phyloP scores from a whole-genome alignment of 2,113 vertebrate genomes.

The Speoplatyrhinus poulsoni region DNA sequence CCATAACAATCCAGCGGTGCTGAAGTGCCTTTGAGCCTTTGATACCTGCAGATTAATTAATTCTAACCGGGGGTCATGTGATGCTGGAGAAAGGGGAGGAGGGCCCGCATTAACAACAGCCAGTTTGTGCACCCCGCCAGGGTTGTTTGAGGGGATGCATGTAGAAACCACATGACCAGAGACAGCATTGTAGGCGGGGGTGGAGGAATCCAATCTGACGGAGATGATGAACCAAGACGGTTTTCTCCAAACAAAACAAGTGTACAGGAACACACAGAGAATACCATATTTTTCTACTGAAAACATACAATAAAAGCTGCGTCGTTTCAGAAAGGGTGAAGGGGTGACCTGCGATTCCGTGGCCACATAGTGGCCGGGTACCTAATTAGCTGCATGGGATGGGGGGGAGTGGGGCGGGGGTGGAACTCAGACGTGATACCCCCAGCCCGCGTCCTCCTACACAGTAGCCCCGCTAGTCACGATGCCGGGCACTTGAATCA shows the following conservation, averaged over 20 bases:
- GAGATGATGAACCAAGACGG: background rate
- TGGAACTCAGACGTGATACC: conserved; percentile 54
- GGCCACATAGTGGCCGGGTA: conserved; percentile 5
- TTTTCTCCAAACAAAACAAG: too few species aligned
- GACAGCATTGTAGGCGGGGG: background rate
- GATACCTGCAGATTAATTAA: conserved; percentile 24
- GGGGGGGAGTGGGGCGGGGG: conserved; percentile 15
- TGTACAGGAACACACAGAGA: too few species aligned
- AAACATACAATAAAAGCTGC: too few species aligned
- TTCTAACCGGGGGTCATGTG: conserved; percentile 10
- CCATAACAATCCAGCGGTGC: background rate
- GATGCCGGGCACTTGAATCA: conserved; percentile 67
- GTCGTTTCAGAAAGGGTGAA: conserved; percentile 1
- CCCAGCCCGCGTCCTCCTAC: conserved; percentile 53
- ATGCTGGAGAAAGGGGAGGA: conserved; percentile 1
- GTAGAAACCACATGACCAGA: background rate
- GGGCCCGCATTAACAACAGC: background rate
- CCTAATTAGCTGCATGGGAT: conserved; percentile 55
- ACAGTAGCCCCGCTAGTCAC: conserved; percentile 61
- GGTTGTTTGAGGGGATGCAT: background rate
- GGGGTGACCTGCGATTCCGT: background rate
- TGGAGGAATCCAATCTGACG: background rate
- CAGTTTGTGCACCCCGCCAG: conserved; percentile 5
- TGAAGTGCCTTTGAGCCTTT: conserved; percentile 33
- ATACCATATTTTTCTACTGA: too few species aligned